phyloP scores from a whole-genome alignment of 2,113 vertebrate species.

The Vombatus ursinus region DNA sequence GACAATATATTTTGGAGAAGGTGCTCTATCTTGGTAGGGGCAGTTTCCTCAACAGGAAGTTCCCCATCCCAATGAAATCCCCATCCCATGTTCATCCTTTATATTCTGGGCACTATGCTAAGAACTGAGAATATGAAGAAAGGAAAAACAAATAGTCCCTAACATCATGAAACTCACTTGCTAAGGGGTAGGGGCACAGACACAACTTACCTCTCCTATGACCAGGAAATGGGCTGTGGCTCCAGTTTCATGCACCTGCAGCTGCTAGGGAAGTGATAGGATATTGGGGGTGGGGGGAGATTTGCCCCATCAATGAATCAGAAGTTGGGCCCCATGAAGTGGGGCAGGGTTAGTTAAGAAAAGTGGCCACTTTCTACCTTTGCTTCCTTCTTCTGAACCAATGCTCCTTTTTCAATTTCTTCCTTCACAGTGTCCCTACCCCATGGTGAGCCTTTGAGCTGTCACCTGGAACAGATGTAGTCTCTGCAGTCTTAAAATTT shows the following conservation, averaged over 20 bases:
- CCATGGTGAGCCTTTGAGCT: background rate
- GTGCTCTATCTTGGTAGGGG: background rate
- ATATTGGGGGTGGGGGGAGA: background rate
- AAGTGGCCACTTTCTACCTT: background rate
- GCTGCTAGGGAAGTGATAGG: background rate
- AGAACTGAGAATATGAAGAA: background rate
- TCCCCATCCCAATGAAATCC: background rate
- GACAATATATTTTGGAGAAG: background rate
- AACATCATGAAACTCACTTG: background rate
- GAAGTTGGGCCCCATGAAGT: background rate
- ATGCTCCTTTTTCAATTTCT: background rate
- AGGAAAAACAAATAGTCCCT: background rate
- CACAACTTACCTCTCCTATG: background rate
- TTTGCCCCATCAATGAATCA: background rate
- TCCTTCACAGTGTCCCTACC: background rate
- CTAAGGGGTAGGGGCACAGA: background rate
- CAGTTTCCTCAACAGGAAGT: background rate
- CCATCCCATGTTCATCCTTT: background rate
- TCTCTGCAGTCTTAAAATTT: background rate
- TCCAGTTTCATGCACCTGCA: background rate
- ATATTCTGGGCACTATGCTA: background rate
- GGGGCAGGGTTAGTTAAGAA: background rate
- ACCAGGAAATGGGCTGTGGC: background rate
- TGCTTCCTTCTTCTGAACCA: background rate
- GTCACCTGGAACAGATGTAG: background rate